Base-by-base conservation (phyloP, 1,140 invertebrate genomes). In the Meloidogyne exigua region DNA sequence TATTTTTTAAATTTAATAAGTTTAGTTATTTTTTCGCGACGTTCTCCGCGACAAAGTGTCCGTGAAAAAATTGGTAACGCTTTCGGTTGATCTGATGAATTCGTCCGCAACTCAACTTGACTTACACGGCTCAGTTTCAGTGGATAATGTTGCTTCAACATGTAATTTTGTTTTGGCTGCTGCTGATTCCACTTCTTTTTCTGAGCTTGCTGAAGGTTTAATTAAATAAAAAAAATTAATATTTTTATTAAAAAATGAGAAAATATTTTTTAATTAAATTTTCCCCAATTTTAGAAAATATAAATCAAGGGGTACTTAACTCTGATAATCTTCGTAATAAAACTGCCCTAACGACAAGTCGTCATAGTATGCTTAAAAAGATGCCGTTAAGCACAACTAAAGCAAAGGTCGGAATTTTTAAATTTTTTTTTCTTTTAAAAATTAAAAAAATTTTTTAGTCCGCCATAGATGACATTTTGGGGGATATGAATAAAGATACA, bases 21-120 rank as follows among this genome's bases (percentile, higher is more conserved):
- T 72, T 66, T 32, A 73, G 72, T 49, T n/a, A 12, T 73, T 64
- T 36, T 73, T 73, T 36, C 39, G 39, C 10, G 57, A 64, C 9
- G 57, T 73, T 42, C 36, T 73, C 9, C 72, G 72, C 5, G 72
- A 73, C 57, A 73, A 73, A 73, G 57, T 73, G 21, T 73, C 72
- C 21, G 72, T 73, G 18, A 73, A 73, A 32, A 42, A 62, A 18
- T 62, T 73, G 57, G 49, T 73, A 42, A 73, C 72, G 0, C 1
- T 73, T 23, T 36, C 28, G 5, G 23, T 7, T 36, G 72, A 73
- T 5, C 72, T 64, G 26, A 73, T 73, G 72, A 12, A 73, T 23
- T 21, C 21, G n/a, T 4, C 57, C 3, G 4, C 62, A 0, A 2
- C 42, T 18, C 39, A 25, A 63, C 2, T 18, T 2, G 44, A 57